Conservation (phyloP, 2,113 vertebrate species). For the Octodon degus region DNA sequence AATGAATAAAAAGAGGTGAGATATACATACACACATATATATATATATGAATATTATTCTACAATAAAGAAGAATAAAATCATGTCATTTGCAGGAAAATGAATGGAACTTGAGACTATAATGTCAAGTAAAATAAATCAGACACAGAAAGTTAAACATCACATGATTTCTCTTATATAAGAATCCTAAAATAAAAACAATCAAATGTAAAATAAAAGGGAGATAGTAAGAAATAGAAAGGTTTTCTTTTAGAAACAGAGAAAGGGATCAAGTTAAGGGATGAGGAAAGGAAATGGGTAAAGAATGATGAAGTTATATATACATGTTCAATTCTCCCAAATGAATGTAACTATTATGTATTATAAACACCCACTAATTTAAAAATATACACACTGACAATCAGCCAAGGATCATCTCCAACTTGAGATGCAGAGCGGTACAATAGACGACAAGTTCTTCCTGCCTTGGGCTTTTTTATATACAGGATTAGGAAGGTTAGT, state of each 20-base stretch:
- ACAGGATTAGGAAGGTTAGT: not conserved
- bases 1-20: not conserved
- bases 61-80: too few relatives aligned
- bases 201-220: too few relatives aligned
- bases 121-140: too few relatives aligned
- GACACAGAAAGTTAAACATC: too few relatives aligned
- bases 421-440: not conserved
- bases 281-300: not conserved
- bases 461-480: conserved; percentile 14
- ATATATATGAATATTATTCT: too few relatives aligned
- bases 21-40: too few relatives aligned
- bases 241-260: not conserved
- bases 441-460: not conserved
- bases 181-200: too few relatives aligned
- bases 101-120: too few relatives aligned
- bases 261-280: not conserved
- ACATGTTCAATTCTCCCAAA: not conserved
- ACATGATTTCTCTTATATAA: too few relatives aligned
- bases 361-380: not conserved
- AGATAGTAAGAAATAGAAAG: too few relatives aligned
- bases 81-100: too few relatives aligned
- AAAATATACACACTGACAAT: not conserved
- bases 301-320: not conserved
- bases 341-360: not conserved
- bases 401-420: not conserved